Base-by-base conservation (phyloP, 2,797 vertebrate species). In the Hapalemur alaotrensis region DNA sequence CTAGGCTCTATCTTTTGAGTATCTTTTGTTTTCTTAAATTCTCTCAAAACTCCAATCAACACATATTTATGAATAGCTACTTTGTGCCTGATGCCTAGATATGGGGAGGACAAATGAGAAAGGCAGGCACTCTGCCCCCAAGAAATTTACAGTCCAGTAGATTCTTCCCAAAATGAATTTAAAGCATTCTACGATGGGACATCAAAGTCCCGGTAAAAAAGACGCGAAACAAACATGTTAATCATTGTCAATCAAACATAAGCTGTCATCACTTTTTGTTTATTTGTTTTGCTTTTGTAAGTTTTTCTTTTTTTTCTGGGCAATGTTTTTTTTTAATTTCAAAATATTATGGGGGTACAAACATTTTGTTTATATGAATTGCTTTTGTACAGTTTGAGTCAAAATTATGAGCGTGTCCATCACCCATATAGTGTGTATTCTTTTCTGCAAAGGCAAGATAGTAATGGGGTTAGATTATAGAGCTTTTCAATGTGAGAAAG, bases 11-110 rank as follows among this genome's bases (percentile, higher is more conserved):
- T 67, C 20, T 93, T 95, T 91, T 52, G 30, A 2, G 30, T 90
- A 38, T 82, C 78, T 94, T 88, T 91, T 81, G 38, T 92, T 88
- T 88, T 78, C 50, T 94, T 76, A 81, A 88, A 76, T 92, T 87
- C 14, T 91, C 75, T 72, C 43, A 89, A 94, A 82, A 75, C 61
- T 52, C 25, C 78, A 88, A 73, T 90, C 52, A 50, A 11, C 54
- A 89, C 67, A 61, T 95, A 84, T 79, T 96, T 91, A 83, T 89
- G 63, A 91, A 69, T 15, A 85, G 59, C n/a, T 86, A 83, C 59
- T 80, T 86, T 69, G 80, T 67, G 35, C 61, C 57, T 43, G 65
- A 3, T 79, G 15, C n/a, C 81, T 84, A 63, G 50, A 41, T 57
- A 65, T 48, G n/a, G 35, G n/a, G 57, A 52, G 7, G 70, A 25